A percentile compares a stretch with the other conserved stretches of the same genome.
Evolutionary conservation across 2,888 invertebrate genomes (phyloP).

Genomic region (Lithophane semibrunnea): DNA sequence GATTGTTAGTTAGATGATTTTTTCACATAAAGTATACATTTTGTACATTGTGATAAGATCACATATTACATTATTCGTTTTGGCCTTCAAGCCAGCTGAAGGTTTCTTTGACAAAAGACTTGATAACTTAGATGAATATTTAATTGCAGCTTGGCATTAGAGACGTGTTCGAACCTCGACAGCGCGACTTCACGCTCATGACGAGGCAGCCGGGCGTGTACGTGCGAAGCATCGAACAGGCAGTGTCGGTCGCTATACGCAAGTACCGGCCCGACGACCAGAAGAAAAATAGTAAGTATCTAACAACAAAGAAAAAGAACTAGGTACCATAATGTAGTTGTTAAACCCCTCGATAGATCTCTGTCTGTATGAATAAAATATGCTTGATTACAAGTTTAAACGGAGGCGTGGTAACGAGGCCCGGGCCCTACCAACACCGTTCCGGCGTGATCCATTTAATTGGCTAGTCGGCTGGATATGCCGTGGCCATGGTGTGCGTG

Average conservation of each 20-base stretch:
- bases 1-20: background rate
- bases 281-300: slow-evolving; percentile 87
- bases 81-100: slow-evolving; percentile 40
- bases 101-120: slow-evolving; percentile 50
- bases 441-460: slow-evolving; percentile 85
- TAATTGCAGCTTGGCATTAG: slow-evolving; percentile 92
- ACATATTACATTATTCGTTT: slow-evolving; percentile 3
- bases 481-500: slow-evolving; percentile 65
- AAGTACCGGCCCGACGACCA: slow-evolving; percentile 92
- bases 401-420: slow-evolving; percentile 57
- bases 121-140: slow-evolving; percentile 30
- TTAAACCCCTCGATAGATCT: background rate
- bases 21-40: slow-evolving; percentile 1
- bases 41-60: slow-evolving; percentile 40
- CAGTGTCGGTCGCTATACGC: slow-evolving; percentile 95
- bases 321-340: background rate
- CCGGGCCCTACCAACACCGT: slow-evolving; percentile 68
- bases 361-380: slow-evolving; percentile 13
- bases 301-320: slow-evolving; percentile 24
- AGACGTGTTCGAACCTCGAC: slow-evolving; percentile 95
- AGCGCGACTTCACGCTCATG: slow-evolving; percentile 95
- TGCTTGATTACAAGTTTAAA: slow-evolving; percentile 44
- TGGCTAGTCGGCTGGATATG: slow-evolving; percentile 64
- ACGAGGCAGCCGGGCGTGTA: slow-evolving; percentile 94
- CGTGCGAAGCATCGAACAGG: slow-evolving; percentile 95